Evolutionary conservation across 1,140 invertebrate genomes (phyloP).

Genomic region (Formica exsecta): DNA sequence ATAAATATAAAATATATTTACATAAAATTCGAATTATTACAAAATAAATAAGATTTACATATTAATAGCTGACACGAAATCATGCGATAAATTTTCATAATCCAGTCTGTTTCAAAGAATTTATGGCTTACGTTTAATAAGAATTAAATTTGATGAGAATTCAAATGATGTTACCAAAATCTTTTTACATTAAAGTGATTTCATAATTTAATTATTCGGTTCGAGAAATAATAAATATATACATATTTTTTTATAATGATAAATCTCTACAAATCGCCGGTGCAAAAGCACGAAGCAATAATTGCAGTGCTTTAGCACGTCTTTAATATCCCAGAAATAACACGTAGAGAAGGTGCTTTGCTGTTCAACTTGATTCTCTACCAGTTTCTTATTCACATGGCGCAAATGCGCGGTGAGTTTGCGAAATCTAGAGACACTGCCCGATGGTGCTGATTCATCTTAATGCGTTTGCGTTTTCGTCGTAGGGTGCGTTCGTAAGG

Average conservation of each 20-base stretch:
- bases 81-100: too few species aligned
- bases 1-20: too few species aligned
- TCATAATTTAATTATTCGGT: background rate
- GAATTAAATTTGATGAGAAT: background rate
- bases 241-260: too few species aligned
- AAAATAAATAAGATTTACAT: background rate
- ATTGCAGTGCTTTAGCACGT: background rate
- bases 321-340: background rate
- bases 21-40: too few species aligned
- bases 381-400: background rate
- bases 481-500: background rate
- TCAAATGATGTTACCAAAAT: background rate
- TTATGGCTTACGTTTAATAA: background rate
- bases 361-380: background rate
- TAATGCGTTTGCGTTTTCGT: constrained; percentile 22
- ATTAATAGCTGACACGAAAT: background rate
- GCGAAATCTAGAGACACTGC: constrained; percentile 6
- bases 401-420: constrained; percentile 42
- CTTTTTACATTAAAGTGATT: background rate
- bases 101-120: too few species aligned
- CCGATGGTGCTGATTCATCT: constrained; percentile 49
- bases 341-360: background rate
- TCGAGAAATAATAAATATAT: background rate
- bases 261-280: background rate
- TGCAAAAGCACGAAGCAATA: background rate